These are phyloP conservation scores for Mnemiopsis leidyi DNA, from an alignment of 37 sponge, comb jelly and placozoan genomes.

Conservation along the genomic window DNA sequence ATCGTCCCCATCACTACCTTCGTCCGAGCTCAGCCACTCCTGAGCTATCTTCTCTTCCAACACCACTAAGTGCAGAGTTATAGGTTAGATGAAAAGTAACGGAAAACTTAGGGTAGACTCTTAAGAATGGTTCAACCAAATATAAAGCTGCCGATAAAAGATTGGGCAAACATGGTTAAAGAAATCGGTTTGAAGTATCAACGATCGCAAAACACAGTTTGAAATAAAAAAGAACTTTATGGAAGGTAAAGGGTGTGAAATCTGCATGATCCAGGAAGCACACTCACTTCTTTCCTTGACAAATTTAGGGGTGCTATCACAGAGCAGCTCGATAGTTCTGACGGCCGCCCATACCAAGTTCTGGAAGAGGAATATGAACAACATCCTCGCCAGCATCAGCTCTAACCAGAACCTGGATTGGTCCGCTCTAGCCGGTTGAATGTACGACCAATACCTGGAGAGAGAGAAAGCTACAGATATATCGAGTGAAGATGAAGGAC, in stretches of 20 bases:
- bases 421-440: constrained; percentile 7
- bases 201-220: too few species aligned
- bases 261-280: too few species aligned
- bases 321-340: background rate
- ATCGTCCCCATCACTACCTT: background rate
- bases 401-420: constrained; percentile 47
- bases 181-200: too few species aligned
- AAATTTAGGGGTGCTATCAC: constrained; percentile 19
- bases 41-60: constrained; percentile 54
- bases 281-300: constrained; percentile 61
- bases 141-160: too few species aligned
- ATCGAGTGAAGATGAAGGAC: too few species aligned
- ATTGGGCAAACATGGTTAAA: too few species aligned
- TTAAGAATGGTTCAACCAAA: too few species aligned
- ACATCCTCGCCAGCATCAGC: constrained; percentile 52
- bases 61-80: too few species aligned
- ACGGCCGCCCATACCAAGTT: constrained; percentile 39
- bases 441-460: constrained; percentile 65
- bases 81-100: too few species aligned
- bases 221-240: background rate
- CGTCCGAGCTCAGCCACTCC: constrained; percentile 51
- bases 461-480: too few species aligned
- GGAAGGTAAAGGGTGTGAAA: background rate
- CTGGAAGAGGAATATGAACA: constrained; percentile 58
- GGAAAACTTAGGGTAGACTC: too few species aligned